Percentiles rank a stretch among this genome's conserved stretches.
Evolutionary conservation across 2,888 invertebrate genomes (phyloP).

Genomic region (Enchytraeus crypticus): DNA sequence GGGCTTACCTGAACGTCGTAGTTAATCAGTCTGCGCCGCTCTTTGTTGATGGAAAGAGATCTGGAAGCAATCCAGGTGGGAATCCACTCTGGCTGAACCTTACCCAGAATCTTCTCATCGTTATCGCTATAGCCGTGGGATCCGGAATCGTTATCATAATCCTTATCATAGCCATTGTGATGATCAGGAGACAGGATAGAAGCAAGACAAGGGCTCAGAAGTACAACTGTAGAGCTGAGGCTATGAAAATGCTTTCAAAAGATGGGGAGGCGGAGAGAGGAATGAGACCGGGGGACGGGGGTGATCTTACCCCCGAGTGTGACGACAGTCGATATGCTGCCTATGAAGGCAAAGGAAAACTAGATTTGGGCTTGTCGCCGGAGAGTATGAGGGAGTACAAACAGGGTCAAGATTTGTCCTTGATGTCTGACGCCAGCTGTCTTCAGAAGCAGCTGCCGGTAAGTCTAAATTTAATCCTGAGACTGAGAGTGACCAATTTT

Average conservation of each 20-base stretch:
- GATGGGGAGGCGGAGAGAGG: too few species aligned
- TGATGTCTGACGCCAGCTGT: too few species aligned
- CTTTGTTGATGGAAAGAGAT: background rate
- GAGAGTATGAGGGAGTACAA: too few species aligned
- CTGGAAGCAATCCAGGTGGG: background rate
- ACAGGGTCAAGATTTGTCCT: too few species aligned
- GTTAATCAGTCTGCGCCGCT: constrained; percentile 8
- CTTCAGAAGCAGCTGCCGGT: too few species aligned
- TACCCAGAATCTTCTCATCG: constrained; percentile 20
- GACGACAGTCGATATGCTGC: too few species aligned
- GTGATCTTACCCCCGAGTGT: too few species aligned
- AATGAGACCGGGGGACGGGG: too few species aligned
- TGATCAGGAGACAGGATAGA: constrained; percentile 10
- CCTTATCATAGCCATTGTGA: constrained; percentile 21
- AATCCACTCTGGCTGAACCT: background rate
- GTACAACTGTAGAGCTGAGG: constrained; percentile 16
- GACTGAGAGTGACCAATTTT: too few species aligned
- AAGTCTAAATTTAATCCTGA: too few species aligned
- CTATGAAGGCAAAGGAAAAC: too few species aligned
- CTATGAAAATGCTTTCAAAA: constrained; percentile 6
- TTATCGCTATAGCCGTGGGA: constrained; percentile 21
- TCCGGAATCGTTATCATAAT: constrained; percentile 21
- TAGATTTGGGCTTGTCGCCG: too few species aligned
- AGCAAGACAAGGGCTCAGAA: constrained; percentile 2
- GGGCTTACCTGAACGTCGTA: constrained; percentile 11